Conservation (phyloP, 2,888 invertebrate genomes). For the Parnassius smintheus region DNA sequence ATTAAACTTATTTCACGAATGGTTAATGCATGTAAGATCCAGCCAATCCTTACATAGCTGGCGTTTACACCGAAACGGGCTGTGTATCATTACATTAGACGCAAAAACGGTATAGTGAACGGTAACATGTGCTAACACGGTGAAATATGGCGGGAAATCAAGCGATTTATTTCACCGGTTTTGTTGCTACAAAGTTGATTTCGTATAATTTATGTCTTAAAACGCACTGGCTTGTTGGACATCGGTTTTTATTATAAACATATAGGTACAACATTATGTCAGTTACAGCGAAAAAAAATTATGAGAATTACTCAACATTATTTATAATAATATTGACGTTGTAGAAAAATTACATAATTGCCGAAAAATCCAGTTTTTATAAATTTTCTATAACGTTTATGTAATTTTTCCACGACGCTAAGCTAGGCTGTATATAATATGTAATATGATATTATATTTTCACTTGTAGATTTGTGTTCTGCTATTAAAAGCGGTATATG, state of each 20-base stretch:
- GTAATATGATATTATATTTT: too few relatives aligned
- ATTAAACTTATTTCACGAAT: constrained; percentile 20
- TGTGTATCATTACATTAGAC: constrained; percentile 21
- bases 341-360: too few relatives aligned
- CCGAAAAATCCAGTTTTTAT: too few relatives aligned
- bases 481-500: too few relatives aligned
- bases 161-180: constrained; percentile 15
- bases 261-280: too few relatives aligned
- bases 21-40: constrained; percentile 15
- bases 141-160: constrained; percentile 23
- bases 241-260: constrained; percentile 1
- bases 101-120: constrained; percentile 18
- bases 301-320: too few relatives aligned
- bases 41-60: constrained; percentile 19
- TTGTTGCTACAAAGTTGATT: constrained; percentile 20
- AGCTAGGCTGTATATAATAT: too few relatives aligned
- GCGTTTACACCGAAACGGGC: constrained; percentile 12
- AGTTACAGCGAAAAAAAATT: too few relatives aligned
- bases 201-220: constrained; percentile 25
- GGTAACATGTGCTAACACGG: constrained; percentile 14
- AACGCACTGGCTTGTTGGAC: constrained; percentile 6
- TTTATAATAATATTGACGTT: too few relatives aligned
- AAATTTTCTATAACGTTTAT: too few relatives aligned
- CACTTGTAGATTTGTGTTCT: too few relatives aligned
- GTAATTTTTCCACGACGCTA: too few relatives aligned